Evolutionary conservation across 2,888 invertebrate species (phyloP).

Genomic region (Eutolmus rufibarbis): DNA sequence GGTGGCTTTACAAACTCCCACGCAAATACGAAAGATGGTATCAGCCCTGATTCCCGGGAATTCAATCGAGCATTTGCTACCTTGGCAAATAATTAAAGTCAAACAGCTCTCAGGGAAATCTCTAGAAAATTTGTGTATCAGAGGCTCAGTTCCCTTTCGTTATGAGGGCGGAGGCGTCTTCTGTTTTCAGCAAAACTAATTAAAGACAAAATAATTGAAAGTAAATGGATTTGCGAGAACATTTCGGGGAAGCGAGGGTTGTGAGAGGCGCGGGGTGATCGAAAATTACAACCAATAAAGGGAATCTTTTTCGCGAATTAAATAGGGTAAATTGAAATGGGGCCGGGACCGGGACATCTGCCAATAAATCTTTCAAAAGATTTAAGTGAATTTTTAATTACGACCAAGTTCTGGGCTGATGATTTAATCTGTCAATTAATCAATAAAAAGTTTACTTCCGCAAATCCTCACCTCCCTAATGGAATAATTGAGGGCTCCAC

Average conservation of each 20-base stretch:
- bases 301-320: neutral
- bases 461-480: neutral
- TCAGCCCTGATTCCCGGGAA: neutral
- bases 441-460: neutral
- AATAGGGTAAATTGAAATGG: neutral
- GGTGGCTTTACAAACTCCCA: neutral
- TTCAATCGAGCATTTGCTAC: neutral
- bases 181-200: neutral
- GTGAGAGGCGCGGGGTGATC: neutral
- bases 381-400: neutral
- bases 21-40: neutral
- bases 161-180: neutral
- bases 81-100: neutral
- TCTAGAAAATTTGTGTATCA: neutral
- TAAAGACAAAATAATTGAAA: neutral
- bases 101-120: neutral
- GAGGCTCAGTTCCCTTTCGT: neutral
- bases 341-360: neutral
- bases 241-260: neutral
- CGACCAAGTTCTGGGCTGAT: neutral
- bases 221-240: neutral
- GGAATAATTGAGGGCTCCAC: neutral
- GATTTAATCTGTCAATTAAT: neutral
- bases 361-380: neutral
- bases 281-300: neutral